Base-by-base conservation (phyloP, 2,888 invertebrate genomes). In the Scrobipalpa costella region DNA sequence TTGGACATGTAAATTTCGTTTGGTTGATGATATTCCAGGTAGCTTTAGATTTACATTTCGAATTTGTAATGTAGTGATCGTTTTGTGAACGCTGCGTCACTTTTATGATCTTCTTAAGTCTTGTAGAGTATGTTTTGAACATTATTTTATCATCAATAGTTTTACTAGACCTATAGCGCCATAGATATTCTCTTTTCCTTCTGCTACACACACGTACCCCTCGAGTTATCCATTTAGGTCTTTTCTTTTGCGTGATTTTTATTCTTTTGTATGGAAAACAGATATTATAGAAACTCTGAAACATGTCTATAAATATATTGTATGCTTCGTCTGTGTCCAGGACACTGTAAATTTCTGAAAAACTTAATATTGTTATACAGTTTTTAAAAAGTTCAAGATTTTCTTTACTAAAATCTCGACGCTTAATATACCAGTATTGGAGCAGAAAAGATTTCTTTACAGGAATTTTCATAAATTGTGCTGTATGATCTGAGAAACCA, bases 401-500 rank as follows among this genome's bases (percentile, higher is more conserved):
- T 49, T 57, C 49, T 27, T 9, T 49, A 47, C 57, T 27, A 57
- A 59, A 64, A 49, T 61, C 63, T 9, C 61, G 15, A 11, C 47
- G 34, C 15, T 34, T 47, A 15, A 44, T 13, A 33, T 13, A 34
- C 61, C 64, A 64, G 11, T 27, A 49, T 49, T 47, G 15, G 15
- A 61, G 11, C 9, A 6, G n/a, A 34, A 49, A 64, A 7, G 47
- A 57, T 60, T 49, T 64, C 27, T 64, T 64, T 57, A 57, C 36
- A n/a, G 61, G 61, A 27, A 8, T 61, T 21, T 19, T 61, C 8
- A 55, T 11, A 44, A 55, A 33, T 33, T 63, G 63, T 13, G 63
- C 63, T 17, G 60, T 55, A 17, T 63, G 63, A 15, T 63, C 63
- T 5, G 60, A 63, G 6, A 63, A 17, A 34, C 40, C 33, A 19